Conservation (phyloP, 2,888 invertebrate genomes). For the Platynereis dumerilii region DNA sequence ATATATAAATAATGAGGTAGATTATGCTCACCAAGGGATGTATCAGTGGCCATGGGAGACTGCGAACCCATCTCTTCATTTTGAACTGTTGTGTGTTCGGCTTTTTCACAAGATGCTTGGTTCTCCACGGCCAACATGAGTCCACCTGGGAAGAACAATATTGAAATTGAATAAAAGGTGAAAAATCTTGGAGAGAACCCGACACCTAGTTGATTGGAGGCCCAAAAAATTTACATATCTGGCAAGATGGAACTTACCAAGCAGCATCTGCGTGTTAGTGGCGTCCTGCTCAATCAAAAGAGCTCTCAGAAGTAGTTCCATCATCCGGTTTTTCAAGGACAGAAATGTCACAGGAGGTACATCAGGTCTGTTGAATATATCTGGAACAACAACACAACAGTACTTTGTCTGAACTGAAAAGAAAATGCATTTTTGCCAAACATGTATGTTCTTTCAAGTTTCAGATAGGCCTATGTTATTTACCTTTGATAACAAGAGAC, state of each 20-base stretch:
- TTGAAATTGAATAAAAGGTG: not conserved
- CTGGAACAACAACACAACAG: constrained; percentile 5
- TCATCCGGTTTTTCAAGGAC: constrained; percentile 54
- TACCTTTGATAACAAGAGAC: constrained; percentile 64
- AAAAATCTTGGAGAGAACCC: too few species aligned
- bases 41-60: constrained; percentile 15
- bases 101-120: constrained; percentile 76
- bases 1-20: too few species aligned
- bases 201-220: too few species aligned
- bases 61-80: constrained; percentile 35
- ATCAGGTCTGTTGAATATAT: constrained; percentile 23
- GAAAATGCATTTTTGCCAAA: too few species aligned
- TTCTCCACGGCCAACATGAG: constrained; percentile 80
- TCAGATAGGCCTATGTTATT: constrained; percentile 8
- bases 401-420: too few species aligned
- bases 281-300: constrained; percentile 85
- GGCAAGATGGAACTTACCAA: constrained; percentile 70
- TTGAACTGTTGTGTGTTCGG: constrained; percentile 34
- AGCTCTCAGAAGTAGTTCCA: constrained; percentile 80
- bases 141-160: constrained; percentile 68
- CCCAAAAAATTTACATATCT: too few species aligned
- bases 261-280: constrained; percentile 84
- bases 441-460: too few species aligned
- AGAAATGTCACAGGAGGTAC: constrained; percentile 52
- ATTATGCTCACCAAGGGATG: constrained; percentile 18